A percentile compares a stretch with the other conserved stretches of the same genome.
phyloP scores from a whole-genome alignment of 2,113 vertebrate species.

The Pachypanchax playfairii region DNA sequence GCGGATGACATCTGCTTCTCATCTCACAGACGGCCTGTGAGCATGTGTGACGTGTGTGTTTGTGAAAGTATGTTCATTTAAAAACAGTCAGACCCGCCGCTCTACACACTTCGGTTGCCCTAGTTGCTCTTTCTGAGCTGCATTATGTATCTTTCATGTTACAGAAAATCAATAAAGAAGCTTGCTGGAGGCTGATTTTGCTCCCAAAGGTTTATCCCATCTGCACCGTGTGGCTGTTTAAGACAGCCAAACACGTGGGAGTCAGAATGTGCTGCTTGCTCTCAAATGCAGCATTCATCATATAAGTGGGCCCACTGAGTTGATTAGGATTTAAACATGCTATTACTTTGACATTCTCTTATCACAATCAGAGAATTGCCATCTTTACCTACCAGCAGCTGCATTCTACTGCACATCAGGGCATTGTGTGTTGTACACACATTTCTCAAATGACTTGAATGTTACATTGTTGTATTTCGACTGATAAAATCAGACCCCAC shows the following conservation, averaged over 20 bases:
- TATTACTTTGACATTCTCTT: slow-evolving; percentile 39
- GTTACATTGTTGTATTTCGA: slow-evolving; percentile 2
- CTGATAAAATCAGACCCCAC: slow-evolving; percentile 3
- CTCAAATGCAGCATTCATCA: slow-evolving; percentile 42
- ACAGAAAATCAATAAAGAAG: slow-evolving; percentile 68
- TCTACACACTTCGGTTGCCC: slow-evolving; percentile 21
- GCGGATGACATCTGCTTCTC: slow-evolving; percentile 37
- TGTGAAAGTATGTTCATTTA: slow-evolving; percentile 40
- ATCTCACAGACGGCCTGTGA: slow-evolving; percentile 7
- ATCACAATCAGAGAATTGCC: slow-evolving; percentile 5
- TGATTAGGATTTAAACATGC: slow-evolving; percentile 53
- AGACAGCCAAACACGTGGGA: slow-evolving; percentile 65
- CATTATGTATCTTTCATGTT: slow-evolving; percentile 41
- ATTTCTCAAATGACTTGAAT: background rate
- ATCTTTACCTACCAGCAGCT: background rate
- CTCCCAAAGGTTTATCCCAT: slow-evolving; percentile 57
- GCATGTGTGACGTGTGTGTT: background rate
- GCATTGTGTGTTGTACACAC: background rate
- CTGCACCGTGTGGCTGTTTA: slow-evolving; percentile 59
- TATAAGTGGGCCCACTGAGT: slow-evolving; percentile 24
- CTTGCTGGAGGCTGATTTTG: slow-evolving; percentile 50
- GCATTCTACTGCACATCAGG: background rate
- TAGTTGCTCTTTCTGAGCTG: slow-evolving; percentile 25
- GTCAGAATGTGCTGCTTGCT: slow-evolving; percentile 51
- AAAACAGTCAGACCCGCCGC: slow-evolving; percentile 25